These are phyloP conservation scores for Helogale parvula DNA, from an alignment of 2,113 vertebrate genomes.

Conservation along the genomic window DNA sequence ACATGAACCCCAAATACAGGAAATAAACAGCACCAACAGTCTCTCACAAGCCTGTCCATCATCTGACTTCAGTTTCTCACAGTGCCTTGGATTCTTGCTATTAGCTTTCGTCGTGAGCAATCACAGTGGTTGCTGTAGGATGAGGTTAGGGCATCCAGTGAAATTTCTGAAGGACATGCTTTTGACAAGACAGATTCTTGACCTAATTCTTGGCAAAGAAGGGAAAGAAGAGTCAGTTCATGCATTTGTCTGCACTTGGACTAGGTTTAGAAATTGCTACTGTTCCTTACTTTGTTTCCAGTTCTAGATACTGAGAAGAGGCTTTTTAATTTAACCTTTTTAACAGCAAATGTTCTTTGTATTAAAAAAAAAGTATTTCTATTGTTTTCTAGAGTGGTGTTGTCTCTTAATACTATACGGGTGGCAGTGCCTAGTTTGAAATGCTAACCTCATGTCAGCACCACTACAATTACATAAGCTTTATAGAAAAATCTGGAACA, in stretches of 20 bases:
- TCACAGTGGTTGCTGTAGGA: background rate
- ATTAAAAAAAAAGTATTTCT: conserved; percentile 53
- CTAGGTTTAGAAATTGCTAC: background rate
- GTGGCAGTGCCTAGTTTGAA: conserved; percentile 29
- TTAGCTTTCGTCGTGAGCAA: background rate
- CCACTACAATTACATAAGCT: background rate
- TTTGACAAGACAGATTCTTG: background rate
- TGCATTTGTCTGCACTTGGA: background rate
- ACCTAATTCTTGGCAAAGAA: conserved; percentile 24
- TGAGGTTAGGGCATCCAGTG: background rate
- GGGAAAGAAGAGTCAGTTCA: background rate
- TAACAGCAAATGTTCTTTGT: background rate
- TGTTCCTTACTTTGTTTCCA: conserved; percentile 14
- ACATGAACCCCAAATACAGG: background rate
- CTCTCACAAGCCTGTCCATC: background rate
- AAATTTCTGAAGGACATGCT: background rate
- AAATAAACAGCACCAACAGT: background rate
- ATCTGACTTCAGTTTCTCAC: background rate
- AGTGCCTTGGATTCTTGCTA: background rate
- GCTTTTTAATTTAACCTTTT: conserved; percentile 24
- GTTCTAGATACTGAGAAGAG: conserved; percentile 49
- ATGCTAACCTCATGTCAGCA: background rate
- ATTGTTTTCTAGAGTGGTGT: conserved; percentile 54
- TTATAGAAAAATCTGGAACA: conserved; percentile 57
- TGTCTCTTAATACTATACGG: background rate